Evolutionary conservation across 2,888 invertebrate genomes (phyloP).

Genomic region (Meiosimyza decipiens): DNA sequence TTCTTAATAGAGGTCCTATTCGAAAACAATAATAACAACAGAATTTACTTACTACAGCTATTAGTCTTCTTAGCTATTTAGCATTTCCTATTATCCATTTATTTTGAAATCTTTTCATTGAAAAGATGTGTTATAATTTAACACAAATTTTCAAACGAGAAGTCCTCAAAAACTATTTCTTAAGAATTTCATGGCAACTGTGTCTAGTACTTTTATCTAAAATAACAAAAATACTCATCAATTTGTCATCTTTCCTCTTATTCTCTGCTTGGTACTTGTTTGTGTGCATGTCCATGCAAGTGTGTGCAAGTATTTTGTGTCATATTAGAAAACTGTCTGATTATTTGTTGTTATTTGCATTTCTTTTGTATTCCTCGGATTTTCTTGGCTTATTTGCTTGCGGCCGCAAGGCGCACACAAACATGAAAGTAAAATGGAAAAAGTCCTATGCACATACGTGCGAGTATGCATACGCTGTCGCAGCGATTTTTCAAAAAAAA

Average conservation of each 20-base stretch:
- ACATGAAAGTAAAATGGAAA: background rate
- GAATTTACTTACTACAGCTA: too few species aligned
- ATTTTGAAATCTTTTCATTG: too few species aligned
- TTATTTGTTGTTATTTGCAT: constrained; percentile 35
- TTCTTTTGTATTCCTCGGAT: constrained; percentile 27
- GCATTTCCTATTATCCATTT: too few species aligned
- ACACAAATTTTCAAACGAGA: too few species aligned
- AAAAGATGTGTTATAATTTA: too few species aligned
- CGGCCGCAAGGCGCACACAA: constrained; percentile 41
- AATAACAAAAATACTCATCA: too few species aligned
- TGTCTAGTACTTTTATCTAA: too few species aligned
- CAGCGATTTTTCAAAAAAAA: background rate
- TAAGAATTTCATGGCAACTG: too few species aligned
- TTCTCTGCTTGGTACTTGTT: constrained; percentile 15
- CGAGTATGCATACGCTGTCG: background rate
- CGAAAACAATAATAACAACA: too few species aligned
- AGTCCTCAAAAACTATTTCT: too few species aligned
- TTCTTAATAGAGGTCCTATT: too few species aligned
- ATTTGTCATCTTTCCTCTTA: background rate
- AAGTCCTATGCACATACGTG: background rate
- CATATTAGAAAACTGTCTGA: constrained; percentile 30
- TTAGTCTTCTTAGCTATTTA: too few species aligned
- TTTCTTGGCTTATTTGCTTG: constrained; percentile 23
- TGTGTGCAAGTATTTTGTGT: constrained; percentile 14
- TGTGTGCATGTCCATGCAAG: constrained; percentile 30